phyloP scores from a whole-genome alignment of 2,888 invertebrate genomes.

The Tipula lateralis region DNA sequence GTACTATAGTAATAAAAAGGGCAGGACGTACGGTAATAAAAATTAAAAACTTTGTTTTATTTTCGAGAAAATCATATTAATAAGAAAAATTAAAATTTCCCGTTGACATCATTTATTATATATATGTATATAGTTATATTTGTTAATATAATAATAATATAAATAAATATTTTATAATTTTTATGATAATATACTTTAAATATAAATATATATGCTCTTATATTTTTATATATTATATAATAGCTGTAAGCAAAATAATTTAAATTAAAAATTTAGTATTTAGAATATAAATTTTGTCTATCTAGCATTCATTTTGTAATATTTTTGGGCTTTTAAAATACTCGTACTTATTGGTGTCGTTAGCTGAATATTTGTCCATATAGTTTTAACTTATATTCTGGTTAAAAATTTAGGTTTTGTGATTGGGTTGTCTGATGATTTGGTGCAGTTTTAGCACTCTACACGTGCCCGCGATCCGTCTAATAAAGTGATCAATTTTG shows the following conservation, averaged over 20 bases:
- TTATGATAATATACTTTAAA: not conserved
- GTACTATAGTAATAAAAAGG: not conserved
- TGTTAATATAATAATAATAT: not conserved
- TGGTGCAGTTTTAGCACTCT: not conserved
- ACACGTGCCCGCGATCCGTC: not conserved
- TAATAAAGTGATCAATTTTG: not conserved
- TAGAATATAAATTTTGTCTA: slow-evolving; percentile 28
- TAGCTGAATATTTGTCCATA: not conserved
- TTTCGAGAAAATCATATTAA: not conserved
- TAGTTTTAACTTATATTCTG: not conserved
- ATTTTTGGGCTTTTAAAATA: not conserved
- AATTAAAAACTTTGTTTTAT: not conserved
- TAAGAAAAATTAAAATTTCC: not conserved
- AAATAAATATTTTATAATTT: not conserved
- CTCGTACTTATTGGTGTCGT: not conserved
- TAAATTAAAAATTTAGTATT: not conserved
- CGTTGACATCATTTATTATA: not conserved
- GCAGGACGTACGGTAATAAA: not conserved
- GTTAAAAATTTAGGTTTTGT: not conserved
- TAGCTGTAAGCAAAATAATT: slow-evolving; percentile 27
- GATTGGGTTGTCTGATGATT: not conserved
- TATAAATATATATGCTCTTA: not conserved
- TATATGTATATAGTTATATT: not conserved
- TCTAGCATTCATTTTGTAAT: not conserved
- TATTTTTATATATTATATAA: slow-evolving; percentile 4